Evolutionary conservation across 2,888 invertebrate species (phyloP).

Genomic region (Lithophane ornitopus): DNA sequence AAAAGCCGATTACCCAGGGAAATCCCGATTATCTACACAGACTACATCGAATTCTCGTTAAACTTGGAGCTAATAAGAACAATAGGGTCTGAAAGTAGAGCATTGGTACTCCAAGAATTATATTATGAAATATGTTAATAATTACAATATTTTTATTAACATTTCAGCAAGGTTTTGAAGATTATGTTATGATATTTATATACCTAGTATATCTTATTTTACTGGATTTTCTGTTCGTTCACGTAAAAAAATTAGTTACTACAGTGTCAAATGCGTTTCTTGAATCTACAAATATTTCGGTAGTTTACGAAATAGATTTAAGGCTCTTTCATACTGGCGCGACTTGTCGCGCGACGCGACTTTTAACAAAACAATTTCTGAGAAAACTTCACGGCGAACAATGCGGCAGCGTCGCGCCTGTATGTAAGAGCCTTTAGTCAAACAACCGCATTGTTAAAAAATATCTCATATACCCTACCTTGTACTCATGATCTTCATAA

Average conservation of each 20-base stretch:
- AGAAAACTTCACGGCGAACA: no score
- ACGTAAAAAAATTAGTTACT: neutral
- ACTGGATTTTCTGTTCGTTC: neutral
- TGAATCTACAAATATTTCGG: neutral
- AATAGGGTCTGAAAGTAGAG: neutral
- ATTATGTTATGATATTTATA: neutral
- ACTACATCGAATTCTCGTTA: no score
- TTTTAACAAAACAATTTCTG: no score
- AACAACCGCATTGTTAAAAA: neutral
- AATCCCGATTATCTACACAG: no score
- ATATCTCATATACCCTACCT: conserved; percentile 81
- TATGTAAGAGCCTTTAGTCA: no score
- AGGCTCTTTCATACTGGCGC: no score
- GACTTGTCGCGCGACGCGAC: no score
- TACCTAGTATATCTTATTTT: neutral
- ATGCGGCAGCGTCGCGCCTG: no score
- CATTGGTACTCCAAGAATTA: neutral
- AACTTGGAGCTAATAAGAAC: no score
- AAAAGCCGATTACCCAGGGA: no score
- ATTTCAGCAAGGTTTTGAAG: neutral
- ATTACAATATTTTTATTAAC: neutral
- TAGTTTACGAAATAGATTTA: neutral
- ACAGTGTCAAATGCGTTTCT: neutral
- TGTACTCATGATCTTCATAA: conserved; percentile 92
- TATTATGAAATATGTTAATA: no score